Evolutionary conservation across 92 coral and sea anemone species (phyloP), one percentile per base, ranked within the genome.

Genomic region (Micromussa lordhowensis): DNA sequence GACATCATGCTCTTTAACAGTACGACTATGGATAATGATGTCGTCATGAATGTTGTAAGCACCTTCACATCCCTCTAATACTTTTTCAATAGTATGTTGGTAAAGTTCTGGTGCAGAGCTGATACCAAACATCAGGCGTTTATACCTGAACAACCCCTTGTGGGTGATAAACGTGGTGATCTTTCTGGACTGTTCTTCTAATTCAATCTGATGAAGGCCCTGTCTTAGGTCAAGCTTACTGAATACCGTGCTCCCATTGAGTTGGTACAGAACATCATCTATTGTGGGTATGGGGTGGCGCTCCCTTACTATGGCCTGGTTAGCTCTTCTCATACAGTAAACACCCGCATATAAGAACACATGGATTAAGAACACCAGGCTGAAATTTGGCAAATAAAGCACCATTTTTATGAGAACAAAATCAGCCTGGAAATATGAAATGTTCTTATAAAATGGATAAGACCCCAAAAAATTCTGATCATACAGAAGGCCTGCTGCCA

Each of bases 1-100:
- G 78, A 12, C 79, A 35, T 93, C 94, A 82, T 90, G 93, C 88
- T 89, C 88, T 44, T 82, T 86, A 57, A 32, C 53, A 59, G 75
- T 61, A 2, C 21, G n/a, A 68, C 92, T 93, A 86, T 93, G 93
- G 16, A 93, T 88, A 77, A 93, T 90, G 40, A 93, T 87, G 77
- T 90, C 88, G 66, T 93, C 92, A 73, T 75, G 83, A 29, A 93
- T 88, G 70, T 88, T 90, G 18, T 82, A 84, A 15, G 51, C 89
- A 54, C 94, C 94, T 66, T 87, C 91, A 77, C 93, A 82, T 71
- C 87, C 87, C 49, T 40, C 79, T 35, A 79, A 34, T 53, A 79
- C 83, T 79, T 81, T 75, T 29, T 81, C 75, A 11, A 81, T 81
- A 8, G 48, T 17, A 28, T 81, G 85, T 30, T 81, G 85, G 11